Evolutionary conservation across 2,888 invertebrate species (phyloP).

Genomic region (Ypsolopha sequella): DNA sequence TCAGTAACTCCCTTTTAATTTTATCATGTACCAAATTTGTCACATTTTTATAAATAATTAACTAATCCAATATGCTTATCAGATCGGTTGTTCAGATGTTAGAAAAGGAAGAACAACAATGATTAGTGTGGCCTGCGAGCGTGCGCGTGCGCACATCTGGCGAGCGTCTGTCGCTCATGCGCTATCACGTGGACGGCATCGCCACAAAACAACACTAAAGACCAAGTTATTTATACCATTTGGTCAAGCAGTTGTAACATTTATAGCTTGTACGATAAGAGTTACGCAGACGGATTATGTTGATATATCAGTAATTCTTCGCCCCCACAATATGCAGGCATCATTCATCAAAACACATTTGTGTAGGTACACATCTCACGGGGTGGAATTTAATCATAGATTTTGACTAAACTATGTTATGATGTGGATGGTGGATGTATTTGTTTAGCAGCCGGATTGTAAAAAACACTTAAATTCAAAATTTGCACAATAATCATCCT

Average conservation of each 20-base stretch:
- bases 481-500: no score
- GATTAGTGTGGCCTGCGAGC: conserved; percentile 1
- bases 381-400: no score
- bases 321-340: not conserved
- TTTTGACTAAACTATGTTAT: no score
- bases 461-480: no score
- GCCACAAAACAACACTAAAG: not conserved
- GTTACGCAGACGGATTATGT: not conserved
- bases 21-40: no score
- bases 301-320: not conserved
- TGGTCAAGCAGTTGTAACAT: conserved; percentile 3
- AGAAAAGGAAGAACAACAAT: not conserved
- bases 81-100: not conserved
- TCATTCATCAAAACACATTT: conserved; percentile 7
- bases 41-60: not conserved
- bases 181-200: conserved; percentile 6
- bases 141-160: conserved; percentile 10
- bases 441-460: no score
- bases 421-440: no score
- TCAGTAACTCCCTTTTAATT: no score
- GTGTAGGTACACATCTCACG: not conserved
- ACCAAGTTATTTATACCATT: conserved; percentile 7
- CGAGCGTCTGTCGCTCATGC: conserved; percentile 7
- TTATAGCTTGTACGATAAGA: conserved; percentile 3
- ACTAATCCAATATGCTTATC: not conserved